Evolutionary conservation across 2,113 vertebrate species (phyloP).

Genomic region (Peucedramus taeniatus): DNA sequence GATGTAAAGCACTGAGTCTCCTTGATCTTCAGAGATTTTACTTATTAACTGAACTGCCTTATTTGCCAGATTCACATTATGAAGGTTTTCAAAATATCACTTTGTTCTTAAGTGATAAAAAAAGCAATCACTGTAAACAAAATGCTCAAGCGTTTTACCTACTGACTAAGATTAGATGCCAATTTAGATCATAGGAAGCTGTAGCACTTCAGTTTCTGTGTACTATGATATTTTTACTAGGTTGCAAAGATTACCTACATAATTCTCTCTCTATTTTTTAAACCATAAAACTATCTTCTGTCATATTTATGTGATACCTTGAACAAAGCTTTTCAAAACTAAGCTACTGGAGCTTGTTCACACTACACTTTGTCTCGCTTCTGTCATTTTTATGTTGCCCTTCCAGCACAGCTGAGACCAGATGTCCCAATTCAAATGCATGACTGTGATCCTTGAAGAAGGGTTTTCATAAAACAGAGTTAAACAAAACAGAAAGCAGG

Average conservation of each 20-base stretch:
- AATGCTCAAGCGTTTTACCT: conserved; percentile 8
- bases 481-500: background rate
- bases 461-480: background rate
- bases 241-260: conserved; percentile 42
- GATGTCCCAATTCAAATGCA: background rate
- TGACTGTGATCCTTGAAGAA: background rate
- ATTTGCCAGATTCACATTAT: conserved; percentile 12
- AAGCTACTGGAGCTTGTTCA: background rate
- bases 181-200: conserved; percentile 53
- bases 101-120: conserved; percentile 42
- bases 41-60: background rate
- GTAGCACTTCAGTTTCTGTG: conserved; percentile 32
- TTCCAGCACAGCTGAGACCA: background rate
- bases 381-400: conserved; percentile 25
- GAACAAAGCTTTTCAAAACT: conserved; percentile 17
- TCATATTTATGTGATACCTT: conserved; percentile 27
- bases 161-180: conserved; percentile 44
- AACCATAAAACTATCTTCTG: conserved; percentile 19
- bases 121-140: conserved; percentile 33
- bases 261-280: conserved; percentile 37
- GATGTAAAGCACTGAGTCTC: background rate
- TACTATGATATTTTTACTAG: conserved; percentile 1
- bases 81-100: conserved; percentile 34
- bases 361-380: background rate
- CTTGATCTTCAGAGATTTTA: background rate